Conservation (phyloP, 2,113 vertebrate genomes). For the Ursus arctos region DNA sequence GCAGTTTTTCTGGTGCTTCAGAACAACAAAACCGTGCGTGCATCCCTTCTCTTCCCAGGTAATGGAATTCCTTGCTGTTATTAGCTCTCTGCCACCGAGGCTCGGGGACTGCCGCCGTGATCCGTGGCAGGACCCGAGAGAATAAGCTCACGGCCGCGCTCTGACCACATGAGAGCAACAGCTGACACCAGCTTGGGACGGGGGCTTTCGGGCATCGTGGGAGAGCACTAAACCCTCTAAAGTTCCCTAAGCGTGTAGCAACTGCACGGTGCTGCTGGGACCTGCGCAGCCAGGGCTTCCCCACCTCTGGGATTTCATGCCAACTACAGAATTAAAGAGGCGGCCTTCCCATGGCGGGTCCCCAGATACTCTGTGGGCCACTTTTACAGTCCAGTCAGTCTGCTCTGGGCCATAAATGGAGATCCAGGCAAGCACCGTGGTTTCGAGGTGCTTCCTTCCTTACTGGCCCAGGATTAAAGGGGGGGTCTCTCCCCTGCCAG, state of each 20-base stretch:
- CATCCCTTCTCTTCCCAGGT: neutral
- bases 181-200: fast-evolving
- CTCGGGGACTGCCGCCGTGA: no score
- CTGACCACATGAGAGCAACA: fast-evolving
- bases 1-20: neutral
- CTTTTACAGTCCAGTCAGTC: neutral
- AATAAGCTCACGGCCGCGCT: neutral
- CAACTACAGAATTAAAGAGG: neutral
- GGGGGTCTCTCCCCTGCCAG: no score
- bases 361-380: no score
- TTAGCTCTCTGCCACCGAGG: neutral
- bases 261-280: neutral
- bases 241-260: neutral
- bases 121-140: neutral
- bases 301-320: neutral
- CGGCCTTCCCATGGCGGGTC: neutral
- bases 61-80: neutral
- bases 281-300: neutral
- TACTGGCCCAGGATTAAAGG: neutral
- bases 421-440: neutral
- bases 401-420: neutral
- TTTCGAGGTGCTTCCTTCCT: neutral
- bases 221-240: neutral
- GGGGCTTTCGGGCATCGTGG: neutral
- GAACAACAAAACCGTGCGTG: neutral